Base-by-base conservation (phyloP, 30 jellyfish, hydroid and myxozoan species). In the Turritopsis dohrnii region DNA sequence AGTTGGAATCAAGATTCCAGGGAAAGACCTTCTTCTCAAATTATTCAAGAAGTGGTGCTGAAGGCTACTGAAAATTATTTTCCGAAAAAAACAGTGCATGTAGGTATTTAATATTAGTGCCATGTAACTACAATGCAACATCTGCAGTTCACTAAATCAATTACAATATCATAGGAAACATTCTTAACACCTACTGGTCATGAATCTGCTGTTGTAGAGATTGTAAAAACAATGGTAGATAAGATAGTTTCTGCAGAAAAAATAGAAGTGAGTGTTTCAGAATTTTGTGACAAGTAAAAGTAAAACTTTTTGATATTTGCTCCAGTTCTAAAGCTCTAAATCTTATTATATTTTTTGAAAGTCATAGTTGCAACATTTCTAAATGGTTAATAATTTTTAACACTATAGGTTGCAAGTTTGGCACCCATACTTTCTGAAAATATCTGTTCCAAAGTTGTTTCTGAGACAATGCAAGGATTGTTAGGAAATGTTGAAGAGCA, bases 11-110 rank as follows among this genome's bases (percentile, higher is more conserved):
- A 66, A 66, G 76, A 66, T 26, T 26, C 76, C 29, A 21, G 27
- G 76, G 29, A 21, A 21, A 66, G 76, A 17, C 76, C 76, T 66
- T 66, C 76, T 66, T 21, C 76, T 21, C 29, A 66, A 66, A 26
- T 21, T 21, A 66, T 66, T 66, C 29, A 66, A 21, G 29, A 66
- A 66, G 76, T 21, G 29, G 76, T 26, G 17, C 29, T 21, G 29
- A 66, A 66, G 17, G 76, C 60, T 41, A 41, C 60, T 41, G 60
- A 41, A 41, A 41, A 41, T 41, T 41, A 41, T 41, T 41, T 41
- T 41, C 60, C 60, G 60, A 41, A 41, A 41, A 41, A 41, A 41
- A 41, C 60, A 41, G 60, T 41, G 60, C 60, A 41, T 41, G 60
- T 41, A 41, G 60, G 60, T 41, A 41, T 41, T 41, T 41, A 41